A percentile compares a stretch with the other conserved stretches of the same genome.
Conservation (phyloP, 2,888 invertebrate species). For the Eilema griseolum region DNA sequence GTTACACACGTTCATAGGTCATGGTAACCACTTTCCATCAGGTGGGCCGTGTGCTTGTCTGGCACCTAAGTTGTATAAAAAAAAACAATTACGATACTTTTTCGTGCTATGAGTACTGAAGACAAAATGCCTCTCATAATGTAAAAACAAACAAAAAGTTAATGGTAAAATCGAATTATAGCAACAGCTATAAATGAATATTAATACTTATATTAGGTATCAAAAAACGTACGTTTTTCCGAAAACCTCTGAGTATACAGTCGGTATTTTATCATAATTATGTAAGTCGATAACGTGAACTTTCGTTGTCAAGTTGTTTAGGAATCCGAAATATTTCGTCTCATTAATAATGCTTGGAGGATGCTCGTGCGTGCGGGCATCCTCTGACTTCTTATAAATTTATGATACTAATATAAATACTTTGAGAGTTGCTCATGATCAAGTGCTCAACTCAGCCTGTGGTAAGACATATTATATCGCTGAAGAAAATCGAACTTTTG, state of each 20-base stretch:
- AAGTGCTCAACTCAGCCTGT: constrained; percentile 57
- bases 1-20: too few relatives aligned
- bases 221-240: constrained; percentile 2
- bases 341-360: constrained; percentile 74
- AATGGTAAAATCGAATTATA: neutral
- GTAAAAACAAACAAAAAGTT: neutral
- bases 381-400: constrained; percentile 75
- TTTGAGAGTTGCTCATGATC: constrained; percentile 68
- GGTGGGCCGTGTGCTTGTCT: too few relatives aligned
- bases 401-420: constrained; percentile 83
- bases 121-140: neutral
- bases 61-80: too few relatives aligned
- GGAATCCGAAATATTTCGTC: constrained; percentile 66
- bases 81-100: too few relatives aligned
- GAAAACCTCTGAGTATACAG: neutral
- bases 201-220: neutral
- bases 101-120: too few relatives aligned
- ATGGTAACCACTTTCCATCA: too few relatives aligned
- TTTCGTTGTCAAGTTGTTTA: constrained; percentile 68
- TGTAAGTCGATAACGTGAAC: constrained; percentile 49
- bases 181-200: neutral
- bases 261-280: constrained; percentile 38
- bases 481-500: constrained; percentile 41
- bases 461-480: constrained; percentile 45
- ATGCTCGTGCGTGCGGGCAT: constrained; percentile 68